phyloP scores from a whole-genome alignment of 2,797 vertebrate genomes.

The Morus bassanus region DNA sequence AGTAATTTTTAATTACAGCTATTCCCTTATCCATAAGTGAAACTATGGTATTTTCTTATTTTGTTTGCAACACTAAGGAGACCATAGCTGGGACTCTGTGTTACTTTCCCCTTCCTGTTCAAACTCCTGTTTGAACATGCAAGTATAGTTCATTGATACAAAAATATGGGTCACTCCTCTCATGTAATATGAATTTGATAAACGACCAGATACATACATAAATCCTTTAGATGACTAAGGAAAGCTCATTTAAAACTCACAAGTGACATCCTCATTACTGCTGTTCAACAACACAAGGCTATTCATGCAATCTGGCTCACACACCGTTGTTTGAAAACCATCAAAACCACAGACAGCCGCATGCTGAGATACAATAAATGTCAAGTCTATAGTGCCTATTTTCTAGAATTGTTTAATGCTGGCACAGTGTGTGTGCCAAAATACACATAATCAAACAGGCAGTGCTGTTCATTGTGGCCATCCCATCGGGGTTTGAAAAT shows the following conservation, averaged over 20 bases:
- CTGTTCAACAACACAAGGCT: background rate
- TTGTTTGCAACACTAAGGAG: background rate
- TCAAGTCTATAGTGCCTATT: conserved; percentile 5
- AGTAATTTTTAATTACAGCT: background rate
- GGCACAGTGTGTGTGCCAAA: background rate
- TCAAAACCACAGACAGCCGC: conserved; percentile 10
- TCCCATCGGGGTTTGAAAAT: background rate
- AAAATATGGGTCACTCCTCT: background rate
- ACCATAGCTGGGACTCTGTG: background rate
- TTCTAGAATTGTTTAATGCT: conserved; percentile 20
- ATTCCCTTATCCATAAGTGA: background rate
- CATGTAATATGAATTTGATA: background rate
- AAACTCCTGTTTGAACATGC: background rate
- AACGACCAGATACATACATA: background rate
- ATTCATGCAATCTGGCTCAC: conserved; percentile 37
- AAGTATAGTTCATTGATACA: background rate
- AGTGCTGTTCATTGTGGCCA: background rate
- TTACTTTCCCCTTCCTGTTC: background rate
- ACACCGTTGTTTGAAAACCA: conserved; percentile 25
- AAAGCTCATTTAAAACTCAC: conserved; percentile 38
- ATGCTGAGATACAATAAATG: background rate
- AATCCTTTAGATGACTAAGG: conserved; percentile 27
- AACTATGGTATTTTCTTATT: background rate
- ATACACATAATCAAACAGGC: background rate
- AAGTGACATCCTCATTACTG: conserved; percentile 33